phyloP scores from a whole-genome alignment of 2,888 invertebrate genomes.

The Polia nebulosa region DNA sequence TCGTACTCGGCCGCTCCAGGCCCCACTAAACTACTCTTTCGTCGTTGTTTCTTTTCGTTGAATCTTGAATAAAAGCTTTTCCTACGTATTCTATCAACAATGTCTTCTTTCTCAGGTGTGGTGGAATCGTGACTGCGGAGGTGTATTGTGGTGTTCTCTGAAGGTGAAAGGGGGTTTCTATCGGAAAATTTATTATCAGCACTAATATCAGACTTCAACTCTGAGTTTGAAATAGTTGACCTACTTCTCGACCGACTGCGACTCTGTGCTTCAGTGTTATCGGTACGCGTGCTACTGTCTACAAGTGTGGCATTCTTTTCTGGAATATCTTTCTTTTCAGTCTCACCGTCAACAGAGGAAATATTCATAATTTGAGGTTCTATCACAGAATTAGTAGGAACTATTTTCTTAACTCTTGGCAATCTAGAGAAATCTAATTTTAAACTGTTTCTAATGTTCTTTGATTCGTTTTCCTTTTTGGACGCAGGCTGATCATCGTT shows the following conservation, averaged over 20 bases:
- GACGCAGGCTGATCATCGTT: constrained; percentile 74
- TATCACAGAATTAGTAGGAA: constrained; percentile 91
- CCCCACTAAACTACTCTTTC: constrained; percentile 93
- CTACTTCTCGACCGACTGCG: constrained; percentile 86
- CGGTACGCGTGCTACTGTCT: constrained; percentile 72
- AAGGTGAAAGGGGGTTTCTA: constrained; percentile 74
- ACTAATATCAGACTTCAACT: constrained; percentile 86
- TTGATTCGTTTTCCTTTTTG: constrained; percentile 81
- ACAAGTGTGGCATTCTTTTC: constrained; percentile 77
- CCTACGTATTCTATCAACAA: constrained; percentile 96
- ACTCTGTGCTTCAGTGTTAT: constrained; percentile 73
- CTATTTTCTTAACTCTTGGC: constrained; percentile 91
- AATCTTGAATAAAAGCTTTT: constrained; percentile 97
- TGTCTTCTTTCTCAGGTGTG: constrained; percentile 92
- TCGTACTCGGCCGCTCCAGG: constrained; percentile 91
- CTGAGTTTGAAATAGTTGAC: constrained; percentile 86
- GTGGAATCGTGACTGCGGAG: constrained; percentile 86
- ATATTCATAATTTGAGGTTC: constrained; percentile 86
- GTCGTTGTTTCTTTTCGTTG: constrained; percentile 95
- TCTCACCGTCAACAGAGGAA: constrained; percentile 80
- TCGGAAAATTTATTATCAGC: constrained; percentile 76
- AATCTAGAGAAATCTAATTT: constrained; percentile 92
- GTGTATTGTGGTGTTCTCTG: constrained; percentile 78
- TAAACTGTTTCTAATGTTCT: constrained; percentile 87
- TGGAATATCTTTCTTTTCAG: constrained; percentile 77